Percentiles rank a stretch among this genome's conserved stretches.
Conservation (phyloP, 2,888 invertebrate species). For the Cephus pygmeus region DNA sequence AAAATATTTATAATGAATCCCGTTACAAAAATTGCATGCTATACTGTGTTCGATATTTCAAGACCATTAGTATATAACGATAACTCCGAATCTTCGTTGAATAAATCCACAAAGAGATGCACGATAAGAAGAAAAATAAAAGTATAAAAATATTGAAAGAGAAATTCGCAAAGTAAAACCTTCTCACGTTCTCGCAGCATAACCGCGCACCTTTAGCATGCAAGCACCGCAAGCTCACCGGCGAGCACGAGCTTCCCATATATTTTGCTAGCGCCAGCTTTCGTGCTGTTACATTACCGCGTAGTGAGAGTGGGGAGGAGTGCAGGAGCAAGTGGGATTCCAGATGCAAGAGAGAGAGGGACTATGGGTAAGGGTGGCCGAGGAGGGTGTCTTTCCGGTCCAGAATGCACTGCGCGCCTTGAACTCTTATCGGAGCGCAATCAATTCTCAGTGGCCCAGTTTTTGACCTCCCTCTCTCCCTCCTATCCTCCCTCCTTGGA, state of each 20-base stretch:
- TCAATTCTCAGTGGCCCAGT: constrained; percentile 32
- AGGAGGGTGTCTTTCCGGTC: constrained; percentile 29
- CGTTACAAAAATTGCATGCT: too few species aligned
- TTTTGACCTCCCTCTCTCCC: constrained; percentile 12
- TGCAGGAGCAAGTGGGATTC: constrained; percentile 7
- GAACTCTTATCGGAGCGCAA: constrained; percentile 29
- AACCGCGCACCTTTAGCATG: constrained; percentile 41
- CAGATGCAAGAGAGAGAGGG: constrained; percentile 13
- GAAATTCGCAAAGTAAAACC: constrained; percentile 24
- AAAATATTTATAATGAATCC: too few species aligned
- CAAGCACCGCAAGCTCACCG: constrained; percentile 31
- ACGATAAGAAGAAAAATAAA: too few species aligned
- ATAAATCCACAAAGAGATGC: too few species aligned
- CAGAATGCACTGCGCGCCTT: neutral
- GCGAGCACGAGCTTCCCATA: constrained; percentile 45
- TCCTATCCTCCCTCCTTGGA: constrained; percentile 2
- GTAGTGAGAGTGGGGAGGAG: constrained; percentile 3
- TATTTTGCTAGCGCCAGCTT: constrained; percentile 41
- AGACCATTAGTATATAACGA: too few species aligned
- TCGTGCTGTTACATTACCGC: constrained; percentile 36
- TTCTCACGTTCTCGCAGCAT: constrained; percentile 36
- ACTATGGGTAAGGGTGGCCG: constrained; percentile 16
- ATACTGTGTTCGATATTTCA: too few species aligned
- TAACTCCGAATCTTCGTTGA: too few species aligned
- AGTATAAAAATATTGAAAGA: too few species aligned